Base-by-base conservation (phyloP, 2,113 vertebrate species). In the Verasper variegatus region DNA sequence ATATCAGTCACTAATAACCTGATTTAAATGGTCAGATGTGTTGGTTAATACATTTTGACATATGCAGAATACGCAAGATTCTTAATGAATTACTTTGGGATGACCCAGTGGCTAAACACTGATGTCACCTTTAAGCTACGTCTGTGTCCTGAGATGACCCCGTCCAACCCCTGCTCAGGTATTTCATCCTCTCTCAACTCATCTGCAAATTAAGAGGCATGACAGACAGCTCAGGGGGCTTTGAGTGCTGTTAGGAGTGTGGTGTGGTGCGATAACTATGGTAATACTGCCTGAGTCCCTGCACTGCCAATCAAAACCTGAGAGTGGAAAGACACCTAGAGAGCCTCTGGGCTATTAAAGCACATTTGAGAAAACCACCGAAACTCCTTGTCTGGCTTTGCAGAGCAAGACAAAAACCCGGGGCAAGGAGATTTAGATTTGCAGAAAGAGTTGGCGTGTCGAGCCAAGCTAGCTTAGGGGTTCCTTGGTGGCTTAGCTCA, bases 271-370 rank as follows among this genome's bases (percentile, higher is more conserved):
- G 86, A 91, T 92, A 87, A 84, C 81, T 78, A 69, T 55, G 80
- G 71, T 87, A 90, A 90, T 74, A 70, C 71, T 65, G 81, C 68
- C 73, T 47, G 68, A 85, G 70, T 85, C 76, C 69, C 54, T 49
- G 61, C 71, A 61, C 77, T 86, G 83, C 71, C 90, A 92, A 83
- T 90, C 85, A 92, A 80, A 88, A 82, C 21, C 80, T 69, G 81
- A 82, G 81, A 71, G 70, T 1, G 1, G 56, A 77, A 57, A 77
- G 71, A 84, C 55, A 83, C 73, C 74, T 80, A 31, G 67, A 76
- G 70, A 61, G 71, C 45, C 81, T 80, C 47, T 51, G 42, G 78
- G 58, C 65, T 75, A 67, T 78, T 67, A 66, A 85, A 82, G 49
- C 66, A 63, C 64, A 37, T 67, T 69, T 80, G 5, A 31, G 56